Percentiles rank a stretch among this genome's conserved stretches.
Evolutionary conservation across 2,113 vertebrate species (phyloP).

Genomic region (Fregetta grallaria): DNA sequence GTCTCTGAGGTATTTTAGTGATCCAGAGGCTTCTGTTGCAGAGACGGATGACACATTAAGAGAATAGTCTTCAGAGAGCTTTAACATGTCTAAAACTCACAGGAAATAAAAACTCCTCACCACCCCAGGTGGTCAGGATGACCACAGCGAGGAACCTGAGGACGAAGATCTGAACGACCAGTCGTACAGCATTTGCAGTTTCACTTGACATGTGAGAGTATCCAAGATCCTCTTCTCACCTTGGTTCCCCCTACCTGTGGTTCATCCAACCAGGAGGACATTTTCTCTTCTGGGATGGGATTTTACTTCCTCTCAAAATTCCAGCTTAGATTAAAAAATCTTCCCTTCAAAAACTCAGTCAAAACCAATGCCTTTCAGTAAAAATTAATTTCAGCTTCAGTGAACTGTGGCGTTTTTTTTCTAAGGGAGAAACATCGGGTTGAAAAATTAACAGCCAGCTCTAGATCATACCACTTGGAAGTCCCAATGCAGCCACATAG

Average conservation of each 20-base stretch:
- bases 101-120: not conserved
- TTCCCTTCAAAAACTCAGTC: not conserved
- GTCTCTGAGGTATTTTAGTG: not conserved
- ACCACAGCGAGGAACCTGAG: not conserved
- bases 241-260: fast-evolving
- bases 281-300: not conserved
- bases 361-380: not conserved
- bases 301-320: not conserved
- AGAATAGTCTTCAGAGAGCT: not conserved
- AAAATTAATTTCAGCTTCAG: not conserved
- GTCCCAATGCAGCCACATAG: not conserved
- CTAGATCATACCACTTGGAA: not conserved
- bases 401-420: fast-evolving
- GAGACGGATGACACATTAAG: not conserved
- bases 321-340: not conserved
- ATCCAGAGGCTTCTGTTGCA: not conserved
- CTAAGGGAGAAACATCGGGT: not conserved
- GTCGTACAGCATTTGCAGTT: not conserved
- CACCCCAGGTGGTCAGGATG: not conserved
- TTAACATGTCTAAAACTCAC: not conserved
- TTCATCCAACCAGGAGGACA: not conserved
- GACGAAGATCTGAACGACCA: not conserved
- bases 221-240: not conserved
- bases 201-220: not conserved
- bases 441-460: not conserved